Evolutionary conservation across 1,140 invertebrate genomes (phyloP), one percentile per base, ranked within the genome.

Genomic region (Acromyrmex charruanus): DNA sequence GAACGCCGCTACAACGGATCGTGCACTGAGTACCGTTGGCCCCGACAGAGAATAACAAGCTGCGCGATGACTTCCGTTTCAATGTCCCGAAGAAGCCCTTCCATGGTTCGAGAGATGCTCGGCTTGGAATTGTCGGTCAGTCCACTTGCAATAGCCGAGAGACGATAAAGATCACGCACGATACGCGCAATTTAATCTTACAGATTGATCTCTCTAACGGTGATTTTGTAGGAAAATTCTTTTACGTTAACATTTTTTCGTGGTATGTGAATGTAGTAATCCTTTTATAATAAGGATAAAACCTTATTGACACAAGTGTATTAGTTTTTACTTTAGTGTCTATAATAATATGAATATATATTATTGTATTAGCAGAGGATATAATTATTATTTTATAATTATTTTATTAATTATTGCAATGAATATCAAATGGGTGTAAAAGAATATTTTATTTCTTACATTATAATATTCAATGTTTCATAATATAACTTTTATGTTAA

Each of bases 81-180:
- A 25, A 16, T 35, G 31, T 55, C n/a, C 18, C 28, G 49, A 69
- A 14, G 49, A 31, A n/a, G 12, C 5, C 31, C 28, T 80, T 69
- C 28, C n/a, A 55, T n/a, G 44, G n/a, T 51, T 25, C 14, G 49
- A 81, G 21, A 81, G 65, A 71, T 6, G 66, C 28, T 39, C 25
- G 3, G 18, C 49, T 51, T 53, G 12, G 7, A 66, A 31, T 51
- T 35, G 25, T 79, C n/a, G 49, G 49, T 44, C 65, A 79, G 61
- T 65, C 21, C 18, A 65, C 28, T 68, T 4, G n/a, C n/a, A 5
- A 66, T 66, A 66, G 14, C 4, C 25, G 25, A 21, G 21, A 77
- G 21, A 7, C 51, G 49, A 81, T 81, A 81, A 71, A 21, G n/a
- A 58, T 71, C 77, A 35, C n/a, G 21, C 55, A 39, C 25, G 49